Evolutionary conservation across 2,888 invertebrate species (phyloP).

Genomic region (Catocala fraxini): DNA sequence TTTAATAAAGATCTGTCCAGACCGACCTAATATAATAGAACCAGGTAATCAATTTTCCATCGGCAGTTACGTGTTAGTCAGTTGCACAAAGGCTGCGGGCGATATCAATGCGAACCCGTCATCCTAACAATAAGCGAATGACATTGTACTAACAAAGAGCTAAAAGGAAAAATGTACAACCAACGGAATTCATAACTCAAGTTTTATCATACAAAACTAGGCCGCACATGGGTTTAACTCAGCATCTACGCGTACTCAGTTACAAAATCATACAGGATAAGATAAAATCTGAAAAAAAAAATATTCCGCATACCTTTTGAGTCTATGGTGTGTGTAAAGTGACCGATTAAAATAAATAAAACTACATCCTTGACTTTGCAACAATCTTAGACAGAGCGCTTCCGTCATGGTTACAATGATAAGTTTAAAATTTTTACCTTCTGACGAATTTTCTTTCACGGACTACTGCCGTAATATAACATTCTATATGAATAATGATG

Average conservation of each 20-base stretch:
- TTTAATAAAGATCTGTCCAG: no score
- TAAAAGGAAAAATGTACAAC: conserved; percentile 31
- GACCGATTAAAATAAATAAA: conserved; percentile 54
- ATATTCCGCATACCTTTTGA: conserved; percentile 68
- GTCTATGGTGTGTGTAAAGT: conserved; percentile 72
- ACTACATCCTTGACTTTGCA: conserved; percentile 72
- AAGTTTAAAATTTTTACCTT: conserved; percentile 33
- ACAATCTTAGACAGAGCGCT: conserved; percentile 47
- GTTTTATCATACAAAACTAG: conserved; percentile 43
- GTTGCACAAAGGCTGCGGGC: conserved; percentile 23
- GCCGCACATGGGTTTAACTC: conserved; percentile 40
- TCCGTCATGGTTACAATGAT: conserved; percentile 34
- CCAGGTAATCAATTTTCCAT: no score
- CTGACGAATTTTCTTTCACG: conserved; percentile 30
- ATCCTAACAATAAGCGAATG: conserved; percentile 30
- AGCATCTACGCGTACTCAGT: conserved; percentile 41
- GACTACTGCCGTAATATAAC: conserved; percentile 13
- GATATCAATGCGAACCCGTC: conserved; percentile 31
- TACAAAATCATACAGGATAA: conserved; percentile 57
- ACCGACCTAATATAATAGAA: no score
- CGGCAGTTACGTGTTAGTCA: neutral
- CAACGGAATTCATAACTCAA: conserved; percentile 36
- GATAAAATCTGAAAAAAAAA: conserved; percentile 66
- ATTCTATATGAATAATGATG: conserved; percentile 28
- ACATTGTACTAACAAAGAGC: conserved; percentile 38